Conservation (phyloP, 1,140 invertebrate genomes). For the Whitmania pigra region DNA sequence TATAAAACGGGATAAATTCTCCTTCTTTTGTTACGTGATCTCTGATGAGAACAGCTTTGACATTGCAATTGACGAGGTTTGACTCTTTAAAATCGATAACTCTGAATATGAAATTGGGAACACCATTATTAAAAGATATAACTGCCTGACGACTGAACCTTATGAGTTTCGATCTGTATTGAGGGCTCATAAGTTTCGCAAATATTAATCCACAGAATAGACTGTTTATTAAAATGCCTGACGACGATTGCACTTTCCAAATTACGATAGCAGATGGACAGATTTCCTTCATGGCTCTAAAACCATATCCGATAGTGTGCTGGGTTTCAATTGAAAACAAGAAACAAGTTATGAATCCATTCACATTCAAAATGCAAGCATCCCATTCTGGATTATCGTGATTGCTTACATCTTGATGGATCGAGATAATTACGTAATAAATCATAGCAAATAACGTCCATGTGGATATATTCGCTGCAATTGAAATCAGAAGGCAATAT, state of each 20-base stretch:
- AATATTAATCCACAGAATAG: not conserved
- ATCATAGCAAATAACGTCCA: conserved; percentile 1
- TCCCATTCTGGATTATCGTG: not conserved
- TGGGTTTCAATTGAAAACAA: conserved; percentile 6
- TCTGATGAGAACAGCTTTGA: conserved; percentile 10
- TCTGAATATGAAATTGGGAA: not conserved
- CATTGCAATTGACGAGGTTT: not conserved
- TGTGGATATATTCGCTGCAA: not conserved
- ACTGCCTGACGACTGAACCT: conserved; percentile 3
- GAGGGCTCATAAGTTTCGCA: not conserved
- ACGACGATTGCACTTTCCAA: not conserved
- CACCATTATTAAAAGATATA: conserved; percentile 4
- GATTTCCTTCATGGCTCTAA: not conserved
- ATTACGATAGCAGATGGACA: not conserved
- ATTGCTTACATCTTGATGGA: not conserved
- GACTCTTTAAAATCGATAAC: conserved; percentile 8
- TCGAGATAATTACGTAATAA: not conserved
- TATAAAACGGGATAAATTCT: conserved; percentile 6
- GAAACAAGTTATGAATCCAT: not conserved
- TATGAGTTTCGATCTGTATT: conserved; percentile 5
- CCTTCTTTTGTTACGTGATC: conserved; percentile 2
- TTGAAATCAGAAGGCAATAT: conserved; percentile 13
- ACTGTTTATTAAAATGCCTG: not conserved
- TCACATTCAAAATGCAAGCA: not conserved
- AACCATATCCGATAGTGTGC: not conserved